These are phyloP conservation scores for Lagorchestes hirsutus DNA, from an alignment of 2,797 vertebrate species.

Conservation along the genomic window DNA sequence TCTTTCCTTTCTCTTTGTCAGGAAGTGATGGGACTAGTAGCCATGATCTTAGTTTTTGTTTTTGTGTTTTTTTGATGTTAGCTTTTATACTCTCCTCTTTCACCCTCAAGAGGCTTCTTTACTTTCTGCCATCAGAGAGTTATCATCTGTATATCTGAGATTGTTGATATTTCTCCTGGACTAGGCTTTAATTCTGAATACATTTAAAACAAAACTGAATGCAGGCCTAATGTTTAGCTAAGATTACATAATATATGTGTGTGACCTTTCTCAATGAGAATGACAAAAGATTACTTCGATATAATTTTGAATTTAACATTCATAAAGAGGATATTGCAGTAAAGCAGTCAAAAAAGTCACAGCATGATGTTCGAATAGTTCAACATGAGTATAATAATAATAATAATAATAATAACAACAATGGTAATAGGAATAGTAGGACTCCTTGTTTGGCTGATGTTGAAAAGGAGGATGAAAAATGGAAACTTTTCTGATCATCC, in stretches of 20 bases:
- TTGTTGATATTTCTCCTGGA: neutral
- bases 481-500: neutral
- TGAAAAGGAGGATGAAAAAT: constrained; percentile 27
- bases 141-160: too few species aligned
- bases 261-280: neutral
- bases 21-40: too few species aligned
- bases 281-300: neutral
- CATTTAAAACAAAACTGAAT: neutral
- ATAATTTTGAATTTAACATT: constrained; percentile 27
- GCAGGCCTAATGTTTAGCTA: neutral
- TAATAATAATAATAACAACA: neutral
- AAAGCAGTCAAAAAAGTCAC: constrained; percentile 25
- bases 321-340: constrained; percentile 13
- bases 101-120: too few species aligned
- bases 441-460: constrained; percentile 3
- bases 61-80: too few species aligned
- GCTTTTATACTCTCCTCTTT: too few species aligned
- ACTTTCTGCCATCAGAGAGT: too few species aligned
- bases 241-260: neutral
- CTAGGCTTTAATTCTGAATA: neutral
- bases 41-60: too few species aligned
- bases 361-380: constrained; percentile 15
- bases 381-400: neutral
- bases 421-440: neutral
- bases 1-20: too few species aligned